Evolutionary conservation across 2,113 vertebrate species (phyloP), one percentile per base, ranked within the genome.

Genomic region (Clarias magur): DNA sequence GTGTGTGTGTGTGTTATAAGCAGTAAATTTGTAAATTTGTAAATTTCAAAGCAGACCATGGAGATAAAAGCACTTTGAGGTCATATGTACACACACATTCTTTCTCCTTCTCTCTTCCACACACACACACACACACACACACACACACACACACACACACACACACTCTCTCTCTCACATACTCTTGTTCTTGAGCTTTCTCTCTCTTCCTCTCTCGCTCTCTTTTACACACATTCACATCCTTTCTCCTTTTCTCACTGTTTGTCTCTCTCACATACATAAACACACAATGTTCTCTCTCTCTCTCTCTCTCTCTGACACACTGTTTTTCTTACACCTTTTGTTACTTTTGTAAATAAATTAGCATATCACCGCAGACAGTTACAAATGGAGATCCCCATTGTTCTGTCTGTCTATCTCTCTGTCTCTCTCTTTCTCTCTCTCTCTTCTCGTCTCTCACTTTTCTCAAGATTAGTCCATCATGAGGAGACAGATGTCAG

Each of bases 281-380:
- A 62, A 1, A 62, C 21, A 62, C 21, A 38, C n/a, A 57, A 42
- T 42, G 42, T 16, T 19, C 16, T 10, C 56, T 10, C n/a, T 56
- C 54, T 25, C 63, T 16, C n/a, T 30, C 16, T 10, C 56, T 10
- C 16, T 56, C 54, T 25, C 63, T 16, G 54, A 17, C 62, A 65
- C 59, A 78, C 63, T 34, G 21, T n/a, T n/a, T 67, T n/a, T 67
- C n/a, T n/a, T 27, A 67, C n/a, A 67, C 63, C 63, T 67, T 81
- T 34, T 83, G 48, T 83, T 68, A 72, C 57, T 79, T 80, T 76
- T 86, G 62, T 86, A 70, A 81, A 86, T 80, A 83, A 88, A 83
- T 85, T 88, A 83, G 70, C 62, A 70, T 82, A 48, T 63, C 57
- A 83, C 62, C 78, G 81, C 27, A 86, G 63, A 88, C 78, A 57